phyloP scores from a whole-genome alignment of 2,113 vertebrate genomes.

The Asarcornis scutulata region DNA sequence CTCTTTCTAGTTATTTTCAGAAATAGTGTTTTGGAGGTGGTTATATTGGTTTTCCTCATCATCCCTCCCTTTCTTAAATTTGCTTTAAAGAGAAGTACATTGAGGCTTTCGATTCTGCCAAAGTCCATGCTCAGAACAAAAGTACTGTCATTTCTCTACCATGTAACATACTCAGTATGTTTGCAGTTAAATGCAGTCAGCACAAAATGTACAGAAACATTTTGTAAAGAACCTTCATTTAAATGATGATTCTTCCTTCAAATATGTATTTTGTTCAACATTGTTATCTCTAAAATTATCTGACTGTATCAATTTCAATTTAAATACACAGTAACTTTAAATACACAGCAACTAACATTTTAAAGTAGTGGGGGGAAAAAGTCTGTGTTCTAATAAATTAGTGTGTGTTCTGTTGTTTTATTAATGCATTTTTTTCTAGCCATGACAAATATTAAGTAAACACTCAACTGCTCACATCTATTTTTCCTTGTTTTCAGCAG shows the following conservation, averaged over 20 bases:
- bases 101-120: neutral
- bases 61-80: neutral
- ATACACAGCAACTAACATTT: neutral
- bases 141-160: neutral
- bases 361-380: neutral
- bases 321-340: neutral
- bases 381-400: neutral
- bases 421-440: neutral
- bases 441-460: neutral
- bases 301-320: neutral
- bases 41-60: neutral
- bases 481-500: constrained; percentile 80
- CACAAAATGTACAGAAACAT: neutral
- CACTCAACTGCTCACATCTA: neutral
- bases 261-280: neutral
- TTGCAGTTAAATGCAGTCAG: neutral
- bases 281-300: neutral
- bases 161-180: neutral
- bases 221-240: neutral
- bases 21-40: neutral
- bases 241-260: neutral
- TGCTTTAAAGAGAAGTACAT: neutral
- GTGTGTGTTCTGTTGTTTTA: neutral
- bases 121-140: neutral
- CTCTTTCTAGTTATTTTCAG: neutral